A percentile compares a stretch with the other conserved stretches of the same genome.
Conservation (phyloP, 2,113 vertebrate species). For the Lonchura striata region DNA sequence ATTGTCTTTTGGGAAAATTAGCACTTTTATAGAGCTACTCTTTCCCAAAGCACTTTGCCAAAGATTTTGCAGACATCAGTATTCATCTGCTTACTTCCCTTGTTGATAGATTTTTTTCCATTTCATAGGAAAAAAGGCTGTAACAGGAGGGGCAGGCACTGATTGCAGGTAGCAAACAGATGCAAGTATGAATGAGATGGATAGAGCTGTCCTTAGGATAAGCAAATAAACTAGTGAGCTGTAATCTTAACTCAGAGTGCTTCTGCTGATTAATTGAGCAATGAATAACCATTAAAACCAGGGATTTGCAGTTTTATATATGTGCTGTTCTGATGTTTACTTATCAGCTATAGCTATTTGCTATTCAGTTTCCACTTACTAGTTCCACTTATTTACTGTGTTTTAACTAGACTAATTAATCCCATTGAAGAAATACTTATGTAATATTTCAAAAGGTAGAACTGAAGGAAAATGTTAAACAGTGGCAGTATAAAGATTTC, state of each 20-base stretch:
- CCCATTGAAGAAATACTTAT: not conserved
- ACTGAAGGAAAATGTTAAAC: not conserved
- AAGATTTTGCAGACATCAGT: not conserved
- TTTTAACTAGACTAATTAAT: not conserved
- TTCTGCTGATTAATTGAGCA: not conserved
- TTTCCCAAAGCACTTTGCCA: not conserved
- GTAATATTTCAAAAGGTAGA: not conserved
- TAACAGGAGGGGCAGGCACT: not conserved
- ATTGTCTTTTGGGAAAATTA: not conserved
- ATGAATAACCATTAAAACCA: not conserved
- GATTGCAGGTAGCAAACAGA: not conserved
- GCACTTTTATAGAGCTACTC: not conserved
- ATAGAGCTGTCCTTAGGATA: not conserved
- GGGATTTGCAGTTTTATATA: not conserved
- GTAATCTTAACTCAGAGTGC: not conserved
- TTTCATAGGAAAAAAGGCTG: not conserved
- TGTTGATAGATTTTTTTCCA: not conserved
- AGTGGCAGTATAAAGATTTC: not conserved
- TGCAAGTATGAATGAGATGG: not conserved
- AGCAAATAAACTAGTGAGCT: not conserved
- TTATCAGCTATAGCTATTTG: not conserved
- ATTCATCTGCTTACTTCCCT: not conserved
- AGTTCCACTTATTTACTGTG: not conserved
- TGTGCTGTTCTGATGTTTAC: not conserved
- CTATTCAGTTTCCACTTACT: not conserved